Base-by-base conservation (phyloP, 2,113 vertebrate genomes). In the Condylura cristata region DNA sequence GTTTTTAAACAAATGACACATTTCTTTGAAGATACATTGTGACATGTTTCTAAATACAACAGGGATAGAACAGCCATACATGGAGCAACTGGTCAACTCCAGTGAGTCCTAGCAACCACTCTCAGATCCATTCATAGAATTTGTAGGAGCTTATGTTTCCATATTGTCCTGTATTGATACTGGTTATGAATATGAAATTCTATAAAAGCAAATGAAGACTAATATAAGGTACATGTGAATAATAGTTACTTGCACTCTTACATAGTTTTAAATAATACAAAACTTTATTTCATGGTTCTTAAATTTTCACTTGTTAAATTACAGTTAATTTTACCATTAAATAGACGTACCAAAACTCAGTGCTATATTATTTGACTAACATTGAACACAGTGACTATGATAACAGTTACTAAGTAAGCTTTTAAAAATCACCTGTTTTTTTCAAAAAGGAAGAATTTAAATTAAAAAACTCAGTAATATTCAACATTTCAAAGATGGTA, bases 21-120 rank as follows among this genome's bases (percentile, higher is more conserved):
- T 92, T 90, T 92, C 46, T 63, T 18, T 68, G 34, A 91, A 80
- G 86, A 90, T 46, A 60, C n/a, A 60, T 53, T 60, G 18, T 46
- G 58, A 71, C 46, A 76, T 93, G 51, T 93, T 96, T 93, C 22
- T n/a, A 90, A 80, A 75, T 58, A 61, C 44, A 94, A 39, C 44
- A 91, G 32, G 85, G 88, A 61, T 8, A 72, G n/a, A 30, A 13
- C 12, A 20, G 79, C 39, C 72, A 32, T 39, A 10, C 37, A 53
- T 8, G 20, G 6, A 53, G 79, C 76, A 63, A 60, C 80, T 72
- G 56, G 46, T 87, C 66, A 65, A 11, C 65, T 58, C 14, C 34
- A 56, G 48, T n/a, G 51, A 51, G 22, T 75, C 37, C 70, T 53
- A 56, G 65, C 12, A 90, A 58, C 58, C 20, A 22, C 32, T 68